Conservation (phyloP, 2,113 vertebrate genomes). For the Micronycteris hirsuta region DNA sequence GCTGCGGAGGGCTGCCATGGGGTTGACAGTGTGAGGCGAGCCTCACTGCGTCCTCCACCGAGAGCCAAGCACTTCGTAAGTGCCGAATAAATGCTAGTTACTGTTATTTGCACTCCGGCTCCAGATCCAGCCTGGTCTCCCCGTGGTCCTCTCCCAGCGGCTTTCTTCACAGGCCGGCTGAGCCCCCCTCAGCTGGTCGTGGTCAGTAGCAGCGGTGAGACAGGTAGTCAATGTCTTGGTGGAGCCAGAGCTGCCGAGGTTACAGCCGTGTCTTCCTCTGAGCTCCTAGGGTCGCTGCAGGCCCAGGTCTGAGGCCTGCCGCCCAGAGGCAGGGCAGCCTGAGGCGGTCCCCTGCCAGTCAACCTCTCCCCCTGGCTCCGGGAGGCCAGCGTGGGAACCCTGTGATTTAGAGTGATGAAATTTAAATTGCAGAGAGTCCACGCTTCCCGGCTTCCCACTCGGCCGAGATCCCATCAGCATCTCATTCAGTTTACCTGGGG, state of each 20-base stretch:
- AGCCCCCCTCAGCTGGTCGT: background rate
- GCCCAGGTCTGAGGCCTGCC: background rate
- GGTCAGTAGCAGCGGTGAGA: background rate
- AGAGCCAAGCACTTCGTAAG: background rate
- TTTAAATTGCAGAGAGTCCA: conserved; percentile 33
- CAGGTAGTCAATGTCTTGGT: background rate
- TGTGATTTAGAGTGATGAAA: conserved; percentile 53
- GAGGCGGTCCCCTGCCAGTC: conserved; percentile 37
- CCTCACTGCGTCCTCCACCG: background rate
- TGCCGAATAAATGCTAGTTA: background rate
- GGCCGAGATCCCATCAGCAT: background rate
- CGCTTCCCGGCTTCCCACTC: background rate
- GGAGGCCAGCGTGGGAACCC: background rate
- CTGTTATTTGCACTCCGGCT: background rate
- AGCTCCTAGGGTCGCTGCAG: background rate
- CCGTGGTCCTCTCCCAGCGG: background rate
- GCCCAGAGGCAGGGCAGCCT: background rate
- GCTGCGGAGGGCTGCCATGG: background rate
- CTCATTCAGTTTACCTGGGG: background rate
- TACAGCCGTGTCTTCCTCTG: background rate
- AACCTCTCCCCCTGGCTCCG: background rate
- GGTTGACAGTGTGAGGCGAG: background rate
- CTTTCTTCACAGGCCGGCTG: background rate
- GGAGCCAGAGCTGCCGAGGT: background rate
- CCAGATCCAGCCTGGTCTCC: background rate